Conservation (phyloP, 2,113 vertebrate species). For the Struthio camelus region DNA sequence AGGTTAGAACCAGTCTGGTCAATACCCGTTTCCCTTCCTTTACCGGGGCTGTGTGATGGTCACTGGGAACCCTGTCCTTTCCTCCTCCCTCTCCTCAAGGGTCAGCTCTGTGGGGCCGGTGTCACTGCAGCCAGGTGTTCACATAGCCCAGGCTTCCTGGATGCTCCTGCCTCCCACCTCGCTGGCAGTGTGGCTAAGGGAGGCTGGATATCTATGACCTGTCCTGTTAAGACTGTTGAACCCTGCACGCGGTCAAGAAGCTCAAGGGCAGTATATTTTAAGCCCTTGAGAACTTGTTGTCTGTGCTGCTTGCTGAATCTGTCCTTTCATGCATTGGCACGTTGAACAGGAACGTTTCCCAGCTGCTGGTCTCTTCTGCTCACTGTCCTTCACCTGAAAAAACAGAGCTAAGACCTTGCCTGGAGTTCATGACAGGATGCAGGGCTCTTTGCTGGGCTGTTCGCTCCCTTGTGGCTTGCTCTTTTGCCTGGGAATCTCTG, state of each 20-base stretch:
- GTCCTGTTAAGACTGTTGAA: not conserved
- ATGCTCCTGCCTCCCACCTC: not conserved
- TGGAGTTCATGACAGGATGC: not conserved
- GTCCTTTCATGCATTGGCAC: fast-evolving
- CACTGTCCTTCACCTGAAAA: not conserved
- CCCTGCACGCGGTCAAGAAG: not conserved
- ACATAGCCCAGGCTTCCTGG: not conserved
- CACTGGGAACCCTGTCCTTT: not conserved
- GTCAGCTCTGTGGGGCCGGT: not conserved
- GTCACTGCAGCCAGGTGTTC: not conserved
- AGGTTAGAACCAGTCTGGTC: not conserved
- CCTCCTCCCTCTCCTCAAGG: not conserved
- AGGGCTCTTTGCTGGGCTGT: not conserved
- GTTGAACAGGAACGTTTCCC: not conserved
- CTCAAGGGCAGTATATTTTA: not conserved
- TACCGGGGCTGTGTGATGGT: not conserved
- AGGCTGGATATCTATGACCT: not conserved
- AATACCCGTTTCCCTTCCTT: not conserved
- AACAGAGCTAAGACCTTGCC: not conserved
- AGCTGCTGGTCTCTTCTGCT: not conserved
- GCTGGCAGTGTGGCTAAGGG: not conserved
- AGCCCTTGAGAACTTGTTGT: not conserved
- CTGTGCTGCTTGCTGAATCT: not conserved
- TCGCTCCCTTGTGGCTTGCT: not conserved
- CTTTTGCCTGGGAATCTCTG: not conserved